Conservation (phyloP, 2,888 invertebrate species). For the Nematopogon swammerdamellus region DNA sequence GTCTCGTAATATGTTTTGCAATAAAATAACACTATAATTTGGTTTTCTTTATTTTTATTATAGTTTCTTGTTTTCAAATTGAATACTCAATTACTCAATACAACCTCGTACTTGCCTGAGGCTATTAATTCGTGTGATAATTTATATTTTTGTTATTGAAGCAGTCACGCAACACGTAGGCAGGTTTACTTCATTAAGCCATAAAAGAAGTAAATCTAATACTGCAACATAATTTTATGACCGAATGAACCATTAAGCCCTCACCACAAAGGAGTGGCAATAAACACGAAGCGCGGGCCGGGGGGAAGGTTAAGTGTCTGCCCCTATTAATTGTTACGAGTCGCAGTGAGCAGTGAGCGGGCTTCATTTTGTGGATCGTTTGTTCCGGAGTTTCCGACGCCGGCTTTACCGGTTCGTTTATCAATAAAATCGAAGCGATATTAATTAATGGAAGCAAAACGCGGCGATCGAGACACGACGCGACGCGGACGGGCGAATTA, state of each 20-base stretch:
- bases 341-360: no score
- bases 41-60: no score
- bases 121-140: no score
- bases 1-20: no score
- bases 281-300: neutral
- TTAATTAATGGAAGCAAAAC: neutral
- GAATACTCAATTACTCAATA: no score
- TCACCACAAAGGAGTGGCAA: neutral
- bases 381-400: neutral
- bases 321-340: no score
- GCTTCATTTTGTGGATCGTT: neutral
- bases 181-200: neutral
- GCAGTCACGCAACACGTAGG: no score
- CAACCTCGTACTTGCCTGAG: no score
- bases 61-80: no score
- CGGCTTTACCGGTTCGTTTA: neutral
- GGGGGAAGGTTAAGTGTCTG: neutral
- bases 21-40: no score
- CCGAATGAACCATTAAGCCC: neutral
- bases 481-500: neutral
- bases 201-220: neutral
- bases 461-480: neutral
- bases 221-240: neutral
- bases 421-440: neutral
- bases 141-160: no score